Evolutionary conservation across 2,797 vertebrate genomes (phyloP), one percentile per base, ranked within the genome.

Genomic region (Gymnopithys bicolor): DNA sequence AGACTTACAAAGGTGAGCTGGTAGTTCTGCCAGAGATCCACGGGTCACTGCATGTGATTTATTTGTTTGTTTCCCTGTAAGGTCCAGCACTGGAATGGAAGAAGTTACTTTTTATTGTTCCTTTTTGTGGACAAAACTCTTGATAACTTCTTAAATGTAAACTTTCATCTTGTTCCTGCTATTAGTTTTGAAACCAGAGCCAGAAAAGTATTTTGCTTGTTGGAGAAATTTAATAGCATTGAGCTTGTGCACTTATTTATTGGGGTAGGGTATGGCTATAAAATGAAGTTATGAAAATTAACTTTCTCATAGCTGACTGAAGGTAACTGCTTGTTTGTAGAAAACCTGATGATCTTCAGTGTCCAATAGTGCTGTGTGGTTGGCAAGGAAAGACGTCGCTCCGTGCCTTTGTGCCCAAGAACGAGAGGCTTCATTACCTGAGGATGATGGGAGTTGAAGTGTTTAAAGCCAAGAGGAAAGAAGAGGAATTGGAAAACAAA

Each of bases 331-430:
- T 75, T 86, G 8, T 93, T 95, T 66, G 4, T 92, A 99, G 99
- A 90, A 98, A 98, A 90, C 97, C 98, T 1, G 97, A 96, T 3
- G 97, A 98, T 74, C 98, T 99, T 49, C 99, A 99, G 98, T 99
- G 99, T 76, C 96, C 99, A 76, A 98, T 99, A 64, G 99, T 99
- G 97, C 97, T 99, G 69, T 99, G 99, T 37, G 99, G 99, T 32
- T 99, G 99, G 99, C 98, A 99, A 80, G 99, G 99, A 19, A 99
- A 99, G 98, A 98, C 99, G 2, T 99, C 99, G 17, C 98, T 99
- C 89, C 98, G 99, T 55, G 99, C 99, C 70, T 99, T 99, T 41
- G 99, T 99, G 75, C 98, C 99, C 27, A 99, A 98, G 92, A 99
- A 99, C 15, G 99, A 99, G 95, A 98, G 99, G 58, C 98, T 99